Percentiles rank a stretch among this genome's conserved stretches.
Conservation (phyloP, 1,140 invertebrate species). For the Mamestra configurata region DNA sequence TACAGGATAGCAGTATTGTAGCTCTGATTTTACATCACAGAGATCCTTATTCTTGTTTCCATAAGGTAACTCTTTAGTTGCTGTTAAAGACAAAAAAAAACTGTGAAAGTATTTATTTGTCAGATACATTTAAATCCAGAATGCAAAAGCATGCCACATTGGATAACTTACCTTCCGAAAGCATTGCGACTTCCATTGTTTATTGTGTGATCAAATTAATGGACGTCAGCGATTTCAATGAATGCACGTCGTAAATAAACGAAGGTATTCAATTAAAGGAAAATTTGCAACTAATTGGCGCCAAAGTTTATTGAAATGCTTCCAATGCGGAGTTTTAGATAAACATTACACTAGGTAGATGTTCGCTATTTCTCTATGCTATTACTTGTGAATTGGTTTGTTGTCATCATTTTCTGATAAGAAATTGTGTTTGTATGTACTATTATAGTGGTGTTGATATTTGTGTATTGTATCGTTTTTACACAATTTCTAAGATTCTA, state of each 20-base stretch:
- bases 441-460: no score
- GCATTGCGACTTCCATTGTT: background rate
- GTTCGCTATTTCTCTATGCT: no score
- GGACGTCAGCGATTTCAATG: background rate
- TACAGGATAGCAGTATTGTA: no score
- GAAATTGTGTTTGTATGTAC: no score
- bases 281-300: slow-evolving; percentile 13
- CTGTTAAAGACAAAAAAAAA: background rate
- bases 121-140: background rate
- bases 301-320: background rate
- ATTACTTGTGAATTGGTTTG: no score
- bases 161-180: background rate
- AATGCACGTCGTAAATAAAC: background rate
- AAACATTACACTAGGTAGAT: no score
- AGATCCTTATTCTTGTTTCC: no score
- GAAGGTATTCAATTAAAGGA: slow-evolving; percentile 21
- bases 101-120: background rate
- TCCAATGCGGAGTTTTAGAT: background rate
- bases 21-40: no score
- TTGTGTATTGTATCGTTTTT: no score
- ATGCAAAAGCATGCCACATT: background rate
- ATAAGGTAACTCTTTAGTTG: no score
- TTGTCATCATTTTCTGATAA: no score
- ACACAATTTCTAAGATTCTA: no score
- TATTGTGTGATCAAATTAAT: slow-evolving; percentile 20